Conservation (phyloP, 2,797 vertebrate genomes). For the Gastrophryne carolinensis region DNA sequence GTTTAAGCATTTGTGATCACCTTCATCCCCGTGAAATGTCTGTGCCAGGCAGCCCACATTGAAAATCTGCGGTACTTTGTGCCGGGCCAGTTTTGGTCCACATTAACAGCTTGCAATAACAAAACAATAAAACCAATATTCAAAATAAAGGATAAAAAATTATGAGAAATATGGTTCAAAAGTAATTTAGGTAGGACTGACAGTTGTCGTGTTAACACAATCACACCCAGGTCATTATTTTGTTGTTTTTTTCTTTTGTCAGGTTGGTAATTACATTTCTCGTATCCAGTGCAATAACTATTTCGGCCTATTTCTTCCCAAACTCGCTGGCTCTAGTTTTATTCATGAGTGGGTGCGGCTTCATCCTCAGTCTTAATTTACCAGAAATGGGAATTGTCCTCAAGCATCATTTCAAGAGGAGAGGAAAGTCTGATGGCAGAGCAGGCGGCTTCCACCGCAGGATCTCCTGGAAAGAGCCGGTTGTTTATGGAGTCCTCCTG, state of each 20-base stretch:
- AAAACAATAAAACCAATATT: too few species aligned
- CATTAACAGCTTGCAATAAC: too few species aligned
- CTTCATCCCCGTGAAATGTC: too few species aligned
- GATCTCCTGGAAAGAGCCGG: constrained; percentile 75
- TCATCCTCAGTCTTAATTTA: constrained; percentile 91
- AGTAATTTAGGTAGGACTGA: too few species aligned
- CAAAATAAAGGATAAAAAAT: too few species aligned
- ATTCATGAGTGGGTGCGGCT: constrained; percentile 88
- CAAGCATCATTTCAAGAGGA: constrained; percentile 59
- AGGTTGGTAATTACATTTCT: constrained; percentile 91
- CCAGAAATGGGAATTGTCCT: constrained; percentile 75
- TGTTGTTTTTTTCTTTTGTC: constrained; percentile 48
- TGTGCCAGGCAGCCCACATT: too few species aligned
- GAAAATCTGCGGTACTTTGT: too few species aligned
- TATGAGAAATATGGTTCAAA: too few species aligned
- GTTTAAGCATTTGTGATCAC: too few species aligned
- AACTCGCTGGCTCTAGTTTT: constrained; percentile 84
- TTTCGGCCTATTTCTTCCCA: constrained; percentile 89
- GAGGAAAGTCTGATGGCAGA: constrained; percentile 54
- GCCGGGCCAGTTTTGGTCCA: too few species aligned
- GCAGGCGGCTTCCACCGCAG: constrained; percentile 66
- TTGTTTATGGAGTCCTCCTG: constrained; percentile 77
- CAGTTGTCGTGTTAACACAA: too few species aligned
- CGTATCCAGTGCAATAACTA: constrained; percentile 77
- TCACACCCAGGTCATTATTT: background rate